phyloP scores from a whole-genome alignment of 1,140 invertebrate species.

The Drosophila kohkoa region DNA sequence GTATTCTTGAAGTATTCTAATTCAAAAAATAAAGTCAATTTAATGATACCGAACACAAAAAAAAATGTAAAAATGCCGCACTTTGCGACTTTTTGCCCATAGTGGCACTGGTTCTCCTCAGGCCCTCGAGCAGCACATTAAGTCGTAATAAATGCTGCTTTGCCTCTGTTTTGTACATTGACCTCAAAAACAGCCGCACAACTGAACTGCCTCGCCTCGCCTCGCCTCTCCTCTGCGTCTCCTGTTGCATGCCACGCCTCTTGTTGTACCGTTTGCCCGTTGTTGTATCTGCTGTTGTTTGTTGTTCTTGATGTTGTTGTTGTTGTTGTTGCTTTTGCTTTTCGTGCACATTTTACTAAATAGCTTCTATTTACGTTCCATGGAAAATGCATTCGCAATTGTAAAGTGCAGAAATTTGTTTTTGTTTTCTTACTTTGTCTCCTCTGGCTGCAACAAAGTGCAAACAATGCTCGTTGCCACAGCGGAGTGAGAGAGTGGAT shows the following conservation, averaged over 20 bases:
- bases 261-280: conserved; percentile 13
- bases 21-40: too few relatives aligned
- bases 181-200: conserved; percentile 60
- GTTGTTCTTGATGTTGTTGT: conserved; percentile 17
- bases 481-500: background rate
- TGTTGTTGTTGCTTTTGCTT: conserved; percentile 37
- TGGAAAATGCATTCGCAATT: conserved; percentile 80
- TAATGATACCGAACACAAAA: too few relatives aligned
- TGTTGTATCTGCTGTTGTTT: conserved; percentile 35
- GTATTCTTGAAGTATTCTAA: too few relatives aligned
- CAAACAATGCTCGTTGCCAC: conserved; percentile 39
- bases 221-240: background rate
- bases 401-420: conserved; percentile 76
- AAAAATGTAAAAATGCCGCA: too few relatives aligned
- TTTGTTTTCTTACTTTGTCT: conserved; percentile 69
- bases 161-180: conserved; percentile 77
- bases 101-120: background rate
- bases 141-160: conserved; percentile 79
- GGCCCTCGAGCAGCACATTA: conserved; percentile 63
- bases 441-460: conserved; percentile 53
- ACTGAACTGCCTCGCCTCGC: background rate
- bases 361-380: conserved; percentile 81
- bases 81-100: too few relatives aligned
- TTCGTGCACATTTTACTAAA: conserved; percentile 81
- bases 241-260: conserved; percentile 38